These are phyloP conservation scores for Lomographa bimaculata DNA, from an alignment of 2,888 invertebrate species.

Conservation along the genomic window DNA sequence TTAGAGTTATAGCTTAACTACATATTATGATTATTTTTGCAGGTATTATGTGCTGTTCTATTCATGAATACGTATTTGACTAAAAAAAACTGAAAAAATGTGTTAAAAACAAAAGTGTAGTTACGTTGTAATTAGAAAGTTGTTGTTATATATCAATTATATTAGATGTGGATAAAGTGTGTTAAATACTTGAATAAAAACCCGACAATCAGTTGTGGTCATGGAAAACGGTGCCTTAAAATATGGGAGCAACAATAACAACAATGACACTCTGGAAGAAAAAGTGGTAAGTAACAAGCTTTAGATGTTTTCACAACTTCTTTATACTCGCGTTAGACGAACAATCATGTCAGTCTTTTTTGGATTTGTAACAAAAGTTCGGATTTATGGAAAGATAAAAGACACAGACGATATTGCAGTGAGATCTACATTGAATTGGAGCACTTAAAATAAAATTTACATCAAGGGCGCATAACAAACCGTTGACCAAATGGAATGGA, in stretches of 20 bases:
- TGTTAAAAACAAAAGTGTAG: slow-evolving; percentile 19
- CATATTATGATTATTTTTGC: slow-evolving; percentile 14
- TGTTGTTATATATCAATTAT: slow-evolving; percentile 30
- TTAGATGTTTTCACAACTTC: too few species aligned
- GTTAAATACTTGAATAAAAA: slow-evolving; percentile 52
- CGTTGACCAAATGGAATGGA: too few species aligned
- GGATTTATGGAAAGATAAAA: too few species aligned
- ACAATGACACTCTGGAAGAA: slow-evolving; percentile 77
- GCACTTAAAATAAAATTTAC: too few species aligned
- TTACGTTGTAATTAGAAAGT: slow-evolving; percentile 14
- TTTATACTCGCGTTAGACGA: too few species aligned
- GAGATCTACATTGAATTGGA: too few species aligned
- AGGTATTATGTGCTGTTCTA: slow-evolving; percentile 6
- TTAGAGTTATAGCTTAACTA: slow-evolving; percentile 22
- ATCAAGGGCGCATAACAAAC: too few species aligned
- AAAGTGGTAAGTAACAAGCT: slow-evolving; percentile 81
- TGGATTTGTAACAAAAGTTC: too few species aligned
- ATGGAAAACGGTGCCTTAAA: slow-evolving; percentile 85
- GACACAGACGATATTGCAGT: too few species aligned
- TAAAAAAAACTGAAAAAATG: slow-evolving; percentile 11
- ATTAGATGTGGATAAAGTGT: slow-evolving; percentile 53
- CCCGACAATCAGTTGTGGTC: slow-evolving; percentile 75
- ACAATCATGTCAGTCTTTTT: too few species aligned
- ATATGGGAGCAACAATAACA: slow-evolving; percentile 84
- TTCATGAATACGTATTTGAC: neutral